Conservation (phyloP, 2,113 vertebrate species). For the Rattus rattus region DNA sequence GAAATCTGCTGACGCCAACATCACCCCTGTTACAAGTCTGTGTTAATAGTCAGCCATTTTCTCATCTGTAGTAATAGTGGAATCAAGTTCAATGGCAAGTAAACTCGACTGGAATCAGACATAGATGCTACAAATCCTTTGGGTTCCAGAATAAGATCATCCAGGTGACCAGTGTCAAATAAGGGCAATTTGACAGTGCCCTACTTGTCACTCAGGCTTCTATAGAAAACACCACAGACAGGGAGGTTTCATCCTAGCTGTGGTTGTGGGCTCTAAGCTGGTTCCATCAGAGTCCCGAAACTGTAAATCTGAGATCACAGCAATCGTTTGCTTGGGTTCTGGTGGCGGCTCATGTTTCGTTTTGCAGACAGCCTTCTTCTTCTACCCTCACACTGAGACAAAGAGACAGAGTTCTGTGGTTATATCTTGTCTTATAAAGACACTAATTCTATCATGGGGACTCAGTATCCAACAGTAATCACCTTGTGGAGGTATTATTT, state of each 20-base stretch:
- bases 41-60: slow-evolving; percentile 91
- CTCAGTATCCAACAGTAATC: not conserved
- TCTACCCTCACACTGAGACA: not conserved
- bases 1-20: slow-evolving; percentile 91
- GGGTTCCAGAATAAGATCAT: slow-evolving; percentile 83
- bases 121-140: slow-evolving; percentile 78
- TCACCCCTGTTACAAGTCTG: slow-evolving; percentile 84
- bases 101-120: slow-evolving; percentile 77
- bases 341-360: not conserved
- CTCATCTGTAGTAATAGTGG: slow-evolving; percentile 89
- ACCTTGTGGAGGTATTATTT: not conserved
- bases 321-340: not conserved
- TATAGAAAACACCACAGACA: not conserved
- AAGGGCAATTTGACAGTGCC: slow-evolving; percentile 84
- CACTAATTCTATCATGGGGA: not conserved
- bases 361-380: not conserved
- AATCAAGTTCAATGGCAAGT: slow-evolving; percentile 88
- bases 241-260: not conserved
- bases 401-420: not conserved
- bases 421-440: not conserved
- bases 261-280: not conserved
- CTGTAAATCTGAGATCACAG: not conserved
- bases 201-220: no score
- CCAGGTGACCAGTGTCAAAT: slow-evolving; percentile 85
- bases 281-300: not conserved